These are phyloP conservation scores for Ptychobarbus kaznakovi DNA, from an alignment of 2,797 vertebrate genomes.

Conservation along the genomic window DNA sequence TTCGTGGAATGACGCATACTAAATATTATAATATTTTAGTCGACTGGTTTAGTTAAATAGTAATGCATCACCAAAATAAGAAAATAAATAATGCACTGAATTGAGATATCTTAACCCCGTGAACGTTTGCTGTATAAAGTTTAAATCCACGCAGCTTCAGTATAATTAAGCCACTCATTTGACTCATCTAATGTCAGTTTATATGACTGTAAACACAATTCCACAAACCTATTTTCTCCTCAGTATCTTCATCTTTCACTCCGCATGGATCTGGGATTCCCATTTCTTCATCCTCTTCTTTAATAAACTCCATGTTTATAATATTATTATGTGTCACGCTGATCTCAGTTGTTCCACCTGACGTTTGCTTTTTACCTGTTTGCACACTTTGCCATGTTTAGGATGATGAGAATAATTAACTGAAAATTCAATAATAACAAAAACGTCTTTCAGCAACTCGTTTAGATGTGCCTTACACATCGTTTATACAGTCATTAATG, in stretches of 20 bases:
- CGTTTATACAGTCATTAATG: not conserved
- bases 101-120: no score
- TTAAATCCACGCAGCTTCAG: no score
- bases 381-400: not conserved
- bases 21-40: no score
- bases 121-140: no score
- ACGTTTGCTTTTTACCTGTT: not conserved
- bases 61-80: no score
- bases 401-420: not conserved
- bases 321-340: not conserved
- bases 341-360: not conserved
- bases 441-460: not conserved
- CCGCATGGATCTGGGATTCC: not conserved
- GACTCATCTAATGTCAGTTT: no score
- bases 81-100: no score
- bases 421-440: not conserved
- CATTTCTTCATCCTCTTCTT: conserved; percentile 21
- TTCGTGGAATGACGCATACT: no score
- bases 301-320: conserved; percentile 7
- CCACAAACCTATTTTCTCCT: not conserved
- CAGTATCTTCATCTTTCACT: conserved; percentile 6
- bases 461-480: not conserved
- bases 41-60: no score
- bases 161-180: no score
- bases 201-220: no score